These are phyloP conservation scores for Melanotaenia pygmaea DNA, from an alignment of 2,797 vertebrate species.

Conservation along the genomic window DNA sequence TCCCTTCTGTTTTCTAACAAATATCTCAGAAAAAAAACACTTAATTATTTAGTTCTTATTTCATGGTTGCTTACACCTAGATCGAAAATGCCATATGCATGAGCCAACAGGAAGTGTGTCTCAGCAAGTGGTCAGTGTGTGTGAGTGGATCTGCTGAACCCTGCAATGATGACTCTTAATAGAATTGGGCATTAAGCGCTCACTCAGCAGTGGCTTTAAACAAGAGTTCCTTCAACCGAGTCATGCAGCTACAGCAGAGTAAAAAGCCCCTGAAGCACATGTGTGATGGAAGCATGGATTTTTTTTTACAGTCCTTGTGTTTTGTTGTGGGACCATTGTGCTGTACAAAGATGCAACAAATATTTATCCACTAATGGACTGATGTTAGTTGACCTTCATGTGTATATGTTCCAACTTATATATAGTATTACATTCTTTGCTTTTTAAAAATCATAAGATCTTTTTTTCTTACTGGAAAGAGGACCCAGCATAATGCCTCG, in stretches of 20 bases:
- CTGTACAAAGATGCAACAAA: not conserved
- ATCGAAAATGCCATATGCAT: slow-evolving; percentile 42
- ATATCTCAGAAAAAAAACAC: not conserved
- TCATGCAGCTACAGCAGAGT: slow-evolving; percentile 20
- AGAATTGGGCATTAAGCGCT: slow-evolving; percentile 56
- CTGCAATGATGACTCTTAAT: slow-evolving; percentile 63
- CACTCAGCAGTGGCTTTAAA: slow-evolving; percentile 70
- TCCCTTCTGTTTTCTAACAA: not conserved
- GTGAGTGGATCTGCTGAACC: slow-evolving; percentile 43
- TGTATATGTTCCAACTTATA: not conserved
- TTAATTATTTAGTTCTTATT: not conserved
- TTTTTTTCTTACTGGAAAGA: not conserved
- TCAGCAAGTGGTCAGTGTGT: slow-evolving; percentile 30
- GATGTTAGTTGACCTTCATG: not conserved
- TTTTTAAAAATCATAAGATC: not conserved
- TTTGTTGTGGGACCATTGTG: slow-evolving; percentile 4
- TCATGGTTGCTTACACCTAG: slow-evolving; percentile 1
- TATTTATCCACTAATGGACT: not conserved
- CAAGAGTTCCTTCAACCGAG: slow-evolving; percentile 53
- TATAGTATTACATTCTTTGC: not conserved
- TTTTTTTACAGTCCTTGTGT: not conserved
- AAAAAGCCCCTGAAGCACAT: slow-evolving; percentile 38
- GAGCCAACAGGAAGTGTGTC: slow-evolving; percentile 53
- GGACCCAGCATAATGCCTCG: not conserved
- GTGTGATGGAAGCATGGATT: slow-evolving; percentile 35